These are phyloP conservation scores for Theodoxus fluviatilis DNA, from an alignment of 2,888 invertebrate species.

Conservation along the genomic window DNA sequence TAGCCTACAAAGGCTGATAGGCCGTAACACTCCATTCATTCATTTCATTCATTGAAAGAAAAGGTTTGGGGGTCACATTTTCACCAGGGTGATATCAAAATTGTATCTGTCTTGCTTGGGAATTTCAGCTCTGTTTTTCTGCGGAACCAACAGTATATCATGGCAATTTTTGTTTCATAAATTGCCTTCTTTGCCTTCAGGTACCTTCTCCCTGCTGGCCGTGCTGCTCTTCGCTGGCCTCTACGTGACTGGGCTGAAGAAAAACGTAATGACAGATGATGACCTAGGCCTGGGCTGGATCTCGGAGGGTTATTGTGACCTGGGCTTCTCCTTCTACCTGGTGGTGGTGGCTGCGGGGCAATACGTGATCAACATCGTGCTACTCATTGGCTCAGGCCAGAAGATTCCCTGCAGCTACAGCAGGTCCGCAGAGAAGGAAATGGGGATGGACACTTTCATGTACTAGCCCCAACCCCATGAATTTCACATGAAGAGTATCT, in stretches of 20 bases:
- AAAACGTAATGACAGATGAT: slow-evolving; percentile 82
- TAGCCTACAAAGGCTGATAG: no score
- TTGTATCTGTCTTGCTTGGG: no score
- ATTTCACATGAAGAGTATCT: no score
- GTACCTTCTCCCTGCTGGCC: slow-evolving; percentile 77
- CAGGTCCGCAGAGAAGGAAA: slow-evolving; percentile 71
- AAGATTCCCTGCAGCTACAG: slow-evolving; percentile 73
- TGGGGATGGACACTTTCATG: no score
- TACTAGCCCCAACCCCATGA: no score
- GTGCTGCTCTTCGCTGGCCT: slow-evolving; percentile 84
- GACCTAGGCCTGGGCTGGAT: slow-evolving; percentile 84
- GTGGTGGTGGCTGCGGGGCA: slow-evolving; percentile 76
- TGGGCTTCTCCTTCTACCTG: slow-evolving; percentile 90
- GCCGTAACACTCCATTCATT: no score
- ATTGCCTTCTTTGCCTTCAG: slow-evolving; percentile 70
- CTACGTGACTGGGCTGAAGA: slow-evolving; percentile 80
- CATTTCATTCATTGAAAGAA: no score
- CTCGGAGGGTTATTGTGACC: slow-evolving; percentile 80
- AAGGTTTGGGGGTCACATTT: no score
- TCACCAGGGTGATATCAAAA: no score
- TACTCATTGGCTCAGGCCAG: slow-evolving; percentile 77
- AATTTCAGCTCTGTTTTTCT: no score
- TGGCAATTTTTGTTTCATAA: no score
- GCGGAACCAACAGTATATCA: no score
- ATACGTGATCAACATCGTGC: slow-evolving; percentile 77